These are phyloP conservation scores for Nemotelus pantherinus DNA, from an alignment of 2,888 invertebrate genomes.

Conservation along the genomic window DNA sequence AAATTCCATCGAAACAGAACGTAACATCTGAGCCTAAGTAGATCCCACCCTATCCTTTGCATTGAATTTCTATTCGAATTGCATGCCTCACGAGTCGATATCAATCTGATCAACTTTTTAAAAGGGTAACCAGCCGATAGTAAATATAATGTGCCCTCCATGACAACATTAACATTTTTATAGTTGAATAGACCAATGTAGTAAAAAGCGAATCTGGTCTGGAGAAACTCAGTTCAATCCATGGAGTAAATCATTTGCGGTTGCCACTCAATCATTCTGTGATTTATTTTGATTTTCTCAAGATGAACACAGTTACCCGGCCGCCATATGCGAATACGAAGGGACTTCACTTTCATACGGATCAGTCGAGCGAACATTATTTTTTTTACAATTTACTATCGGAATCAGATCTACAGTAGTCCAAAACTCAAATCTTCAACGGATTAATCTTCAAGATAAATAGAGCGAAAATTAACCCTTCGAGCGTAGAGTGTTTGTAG, in stretches of 20 bases:
- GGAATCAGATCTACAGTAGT: neutral
- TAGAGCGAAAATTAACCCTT: conserved; percentile 32
- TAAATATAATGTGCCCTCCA: conserved; percentile 19
- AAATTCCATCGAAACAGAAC: conserved; percentile 16
- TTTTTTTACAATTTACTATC: conserved; percentile 19
- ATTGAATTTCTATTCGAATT: neutral
- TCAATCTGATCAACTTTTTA: conserved; percentile 35
- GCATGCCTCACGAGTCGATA: conserved; percentile 24
- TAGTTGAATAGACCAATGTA: neutral
- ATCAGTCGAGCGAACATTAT: neutral
- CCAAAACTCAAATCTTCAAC: neutral
- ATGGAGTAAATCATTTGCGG: conserved; percentile 33
- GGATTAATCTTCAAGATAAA: conserved; percentile 40
- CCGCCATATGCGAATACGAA: no score
- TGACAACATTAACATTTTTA: neutral
- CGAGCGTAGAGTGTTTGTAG: conserved; percentile 13
- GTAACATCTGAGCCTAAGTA: neutral
- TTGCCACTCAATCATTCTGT: conserved; percentile 37
- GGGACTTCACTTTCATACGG: no score
- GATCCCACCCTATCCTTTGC: neutral
- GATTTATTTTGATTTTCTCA: conserved; percentile 37
- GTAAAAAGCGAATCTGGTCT: neutral
- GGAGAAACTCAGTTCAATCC: neutral
- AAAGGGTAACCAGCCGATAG: conserved; percentile 25
- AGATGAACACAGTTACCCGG: neutral